Evolutionary conservation across 1,140 invertebrate genomes (phyloP).

Genomic region (Tribolium madens): DNA sequence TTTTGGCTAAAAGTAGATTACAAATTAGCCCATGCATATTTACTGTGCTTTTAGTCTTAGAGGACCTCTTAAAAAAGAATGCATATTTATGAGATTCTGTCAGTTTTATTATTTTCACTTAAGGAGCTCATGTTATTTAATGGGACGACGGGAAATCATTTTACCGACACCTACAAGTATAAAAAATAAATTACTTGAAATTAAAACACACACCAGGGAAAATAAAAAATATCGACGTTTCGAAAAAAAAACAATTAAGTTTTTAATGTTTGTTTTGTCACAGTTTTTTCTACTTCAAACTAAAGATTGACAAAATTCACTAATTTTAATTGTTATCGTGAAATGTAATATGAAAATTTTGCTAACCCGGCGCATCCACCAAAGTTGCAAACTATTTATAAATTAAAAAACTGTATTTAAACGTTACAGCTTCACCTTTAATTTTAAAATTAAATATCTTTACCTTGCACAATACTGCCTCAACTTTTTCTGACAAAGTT

Average conservation of each 20-base stretch:
- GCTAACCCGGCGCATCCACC: background rate
- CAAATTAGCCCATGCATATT: slow-evolving; percentile 57
- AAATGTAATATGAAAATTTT: background rate
- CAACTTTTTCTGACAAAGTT: too few species aligned
- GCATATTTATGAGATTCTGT: slow-evolving; percentile 53
- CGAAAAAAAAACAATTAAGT: background rate
- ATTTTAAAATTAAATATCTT: too few species aligned
- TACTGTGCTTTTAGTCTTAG: slow-evolving; percentile 48
- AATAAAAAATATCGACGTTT: background rate
- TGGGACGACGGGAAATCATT: slow-evolving; percentile 10
- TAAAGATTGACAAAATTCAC: background rate
- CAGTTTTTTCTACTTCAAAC: background rate
- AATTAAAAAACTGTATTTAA: too few species aligned
- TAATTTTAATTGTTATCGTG: background rate
- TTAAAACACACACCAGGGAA: background rate
- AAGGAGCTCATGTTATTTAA: slow-evolving; percentile 32
- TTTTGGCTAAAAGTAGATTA: slow-evolving; percentile 56
- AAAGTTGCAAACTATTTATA: background rate
- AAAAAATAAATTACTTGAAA: background rate
- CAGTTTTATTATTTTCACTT: slow-evolving; percentile 46
- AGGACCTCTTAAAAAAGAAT: slow-evolving; percentile 46
- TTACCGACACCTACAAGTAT: background rate
- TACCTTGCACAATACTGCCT: too few species aligned
- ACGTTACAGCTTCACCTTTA: too few species aligned
- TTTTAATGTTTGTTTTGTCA: background rate